Evolutionary conservation across 2,797 vertebrate species (phyloP).

Genomic region (Onychomys torridus): DNA sequence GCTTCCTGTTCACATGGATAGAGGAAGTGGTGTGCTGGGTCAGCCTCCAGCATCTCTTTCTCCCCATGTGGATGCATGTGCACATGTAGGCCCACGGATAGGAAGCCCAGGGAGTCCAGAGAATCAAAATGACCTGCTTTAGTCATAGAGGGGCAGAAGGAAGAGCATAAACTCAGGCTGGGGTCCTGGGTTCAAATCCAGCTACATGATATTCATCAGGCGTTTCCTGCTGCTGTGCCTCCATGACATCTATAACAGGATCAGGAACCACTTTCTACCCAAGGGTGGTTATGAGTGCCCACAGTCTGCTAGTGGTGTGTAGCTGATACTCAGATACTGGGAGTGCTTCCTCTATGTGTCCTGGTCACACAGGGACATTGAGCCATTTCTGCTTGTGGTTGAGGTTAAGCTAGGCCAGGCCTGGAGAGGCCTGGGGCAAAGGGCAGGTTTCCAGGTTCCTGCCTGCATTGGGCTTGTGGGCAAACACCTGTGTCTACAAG

Average conservation of each 20-base stretch:
- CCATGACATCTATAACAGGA: neutral
- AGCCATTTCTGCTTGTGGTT: neutral
- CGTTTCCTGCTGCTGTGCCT: neutral
- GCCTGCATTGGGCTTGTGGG: neutral
- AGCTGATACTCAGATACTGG: neutral
- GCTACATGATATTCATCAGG: neutral
- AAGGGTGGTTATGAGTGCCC: neutral
- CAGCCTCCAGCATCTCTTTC: neutral
- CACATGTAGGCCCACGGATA: neutral
- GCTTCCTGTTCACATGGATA: neutral
- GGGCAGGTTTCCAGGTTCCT: neutral
- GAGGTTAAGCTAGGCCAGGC: neutral
- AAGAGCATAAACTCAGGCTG: neutral
- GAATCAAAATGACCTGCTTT: neutral
- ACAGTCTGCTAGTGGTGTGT: neutral
- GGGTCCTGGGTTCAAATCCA: neutral
- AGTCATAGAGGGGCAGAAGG: neutral
- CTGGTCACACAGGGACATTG: neutral
- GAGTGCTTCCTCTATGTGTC: neutral
- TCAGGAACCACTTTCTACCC: neutral
- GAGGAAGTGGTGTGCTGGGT: constrained; percentile 16
- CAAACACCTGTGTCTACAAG: neutral
- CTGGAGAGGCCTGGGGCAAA: neutral
- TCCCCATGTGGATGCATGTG: accelerated
- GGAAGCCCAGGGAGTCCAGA: neutral